Percentiles rank a stretch among this genome's conserved stretches.
Conservation (phyloP, 2,113 vertebrate species). For the Taurulus bubalis region DNA sequence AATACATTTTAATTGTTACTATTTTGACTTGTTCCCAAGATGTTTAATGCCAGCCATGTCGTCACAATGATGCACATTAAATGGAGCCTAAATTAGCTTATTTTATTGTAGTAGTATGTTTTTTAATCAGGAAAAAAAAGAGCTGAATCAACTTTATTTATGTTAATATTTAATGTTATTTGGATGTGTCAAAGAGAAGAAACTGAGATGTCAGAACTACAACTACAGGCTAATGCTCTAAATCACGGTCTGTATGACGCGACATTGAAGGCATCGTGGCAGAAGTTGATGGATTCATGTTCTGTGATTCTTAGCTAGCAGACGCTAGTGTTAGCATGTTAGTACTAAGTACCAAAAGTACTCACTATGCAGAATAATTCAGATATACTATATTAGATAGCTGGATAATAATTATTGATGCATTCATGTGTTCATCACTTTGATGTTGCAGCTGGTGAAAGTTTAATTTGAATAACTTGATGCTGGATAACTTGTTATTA, state of each 20-base stretch:
- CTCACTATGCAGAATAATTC: background rate
- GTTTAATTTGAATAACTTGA: background rate
- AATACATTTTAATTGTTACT: background rate
- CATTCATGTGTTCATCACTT: background rate
- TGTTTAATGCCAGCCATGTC: background rate
- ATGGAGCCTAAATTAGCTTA: background rate
- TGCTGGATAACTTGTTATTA: background rate
- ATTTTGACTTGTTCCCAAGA: background rate
- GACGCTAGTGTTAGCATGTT: too few relatives aligned
- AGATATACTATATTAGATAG: background rate
- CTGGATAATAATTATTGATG: background rate
- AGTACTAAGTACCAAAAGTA: too few relatives aligned
- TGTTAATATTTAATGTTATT: background rate
- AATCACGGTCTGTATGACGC: too few relatives aligned
- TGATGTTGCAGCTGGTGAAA: background rate
- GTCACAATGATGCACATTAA: background rate
- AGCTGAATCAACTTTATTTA: background rate
- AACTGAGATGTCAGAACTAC: background rate
- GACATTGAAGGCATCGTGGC: too few relatives aligned
- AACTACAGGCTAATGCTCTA: background rate
- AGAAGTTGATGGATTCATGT: too few relatives aligned
- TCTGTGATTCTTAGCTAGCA: too few relatives aligned
- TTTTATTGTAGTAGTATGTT: background rate
- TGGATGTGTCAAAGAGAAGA: too few relatives aligned
- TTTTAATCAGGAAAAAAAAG: background rate